Conservation (phyloP, 2,797 vertebrate species). For the Astyanax mexicanus region DNA sequence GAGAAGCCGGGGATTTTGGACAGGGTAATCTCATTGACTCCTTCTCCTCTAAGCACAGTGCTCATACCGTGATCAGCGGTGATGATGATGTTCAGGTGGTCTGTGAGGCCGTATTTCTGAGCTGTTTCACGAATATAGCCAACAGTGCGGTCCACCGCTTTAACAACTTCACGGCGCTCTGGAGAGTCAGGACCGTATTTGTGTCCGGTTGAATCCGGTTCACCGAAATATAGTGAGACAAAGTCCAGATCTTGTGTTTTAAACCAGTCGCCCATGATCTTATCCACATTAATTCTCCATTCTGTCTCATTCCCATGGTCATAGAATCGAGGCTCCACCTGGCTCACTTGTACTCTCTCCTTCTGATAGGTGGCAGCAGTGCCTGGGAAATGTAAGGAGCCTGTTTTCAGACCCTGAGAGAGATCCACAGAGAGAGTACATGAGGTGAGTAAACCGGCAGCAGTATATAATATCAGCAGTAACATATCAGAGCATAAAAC, state of each 20-base stretch:
- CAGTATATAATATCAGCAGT: too few species aligned
- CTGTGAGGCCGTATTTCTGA: constrained; percentile 51
- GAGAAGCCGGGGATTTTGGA: constrained; percentile 69
- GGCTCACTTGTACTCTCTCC: constrained; percentile 63
- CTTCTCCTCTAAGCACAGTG: constrained; percentile 62
- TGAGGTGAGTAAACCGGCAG: too few species aligned
- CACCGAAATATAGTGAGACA: constrained; percentile 84
- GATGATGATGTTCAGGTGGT: constrained; percentile 79
- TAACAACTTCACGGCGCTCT: constrained; percentile 71
- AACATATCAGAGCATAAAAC: too few species aligned
- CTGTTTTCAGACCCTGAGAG: constrained; percentile 82
- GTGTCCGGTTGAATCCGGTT: constrained; percentile 82
- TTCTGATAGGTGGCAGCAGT: constrained; percentile 78
- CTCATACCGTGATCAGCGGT: constrained; percentile 86
- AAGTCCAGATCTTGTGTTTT: constrained; percentile 71
- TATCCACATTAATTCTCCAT: constrained; percentile 79
- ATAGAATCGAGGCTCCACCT: constrained; percentile 71
- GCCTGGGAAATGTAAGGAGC: constrained; percentile 84
- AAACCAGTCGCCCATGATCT: constrained; percentile 76
- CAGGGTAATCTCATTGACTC: constrained; percentile 69
- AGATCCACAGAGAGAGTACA: not conserved
- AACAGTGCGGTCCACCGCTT: constrained; percentile 81
- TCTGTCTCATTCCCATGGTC: constrained; percentile 75
- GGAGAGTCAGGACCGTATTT: constrained; percentile 78
- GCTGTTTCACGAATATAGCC: constrained; percentile 78